Base-by-base conservation (phyloP, 2,888 invertebrate genomes). In the Machimus atricapillus region DNA sequence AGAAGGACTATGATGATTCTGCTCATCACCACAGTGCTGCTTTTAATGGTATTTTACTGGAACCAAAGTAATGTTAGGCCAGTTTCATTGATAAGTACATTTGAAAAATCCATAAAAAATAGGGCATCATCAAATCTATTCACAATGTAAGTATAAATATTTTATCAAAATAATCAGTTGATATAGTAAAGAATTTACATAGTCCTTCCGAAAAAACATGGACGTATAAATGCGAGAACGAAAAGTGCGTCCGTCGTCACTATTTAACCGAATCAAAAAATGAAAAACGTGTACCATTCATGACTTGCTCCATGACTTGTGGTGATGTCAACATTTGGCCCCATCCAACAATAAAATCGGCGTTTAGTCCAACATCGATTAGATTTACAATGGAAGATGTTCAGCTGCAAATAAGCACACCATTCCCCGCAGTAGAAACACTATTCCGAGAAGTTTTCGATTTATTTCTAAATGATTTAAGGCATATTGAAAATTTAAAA, bases 291-390 rank as follows among this genome's bases (percentile, higher is more conserved):
- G 88, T 95, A 90, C 95, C 96, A 7, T 93, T 96, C 89, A 94
- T 94, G 66, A 96, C 96, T 8, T 97, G 97, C 93, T 95, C 95
- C 90, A 96, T 97, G 94, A 93, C 96, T 19, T 97, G 97, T 92
- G 96, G 96, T 37, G 92, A 92, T 85, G 91, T 92, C 4, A 95
- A 96, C 89, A 94, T 97, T 37, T 97, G 97, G 97, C 97, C 97
- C 40, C 95, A 95, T 91, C 97, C 97, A 83, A 96, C 96, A 2
- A 95, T 95, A 0, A 94, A 94, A 87, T 94, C 95, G 43, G 93
- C 94, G 88, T 93, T 97, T 34, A 95, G 95, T 89, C 94, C 94
- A 23, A 94, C 94, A 86, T 95, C 95, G 34, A 93, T 95, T 27
- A 94, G 94, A 37, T 95, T 93, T 87, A 90, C 91, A 16, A 89